A percentile compares a stretch with the other conserved stretches of the same genome.
Conservation (phyloP, 2,888 invertebrate species). For the Hydrotaea diabolus region DNA sequence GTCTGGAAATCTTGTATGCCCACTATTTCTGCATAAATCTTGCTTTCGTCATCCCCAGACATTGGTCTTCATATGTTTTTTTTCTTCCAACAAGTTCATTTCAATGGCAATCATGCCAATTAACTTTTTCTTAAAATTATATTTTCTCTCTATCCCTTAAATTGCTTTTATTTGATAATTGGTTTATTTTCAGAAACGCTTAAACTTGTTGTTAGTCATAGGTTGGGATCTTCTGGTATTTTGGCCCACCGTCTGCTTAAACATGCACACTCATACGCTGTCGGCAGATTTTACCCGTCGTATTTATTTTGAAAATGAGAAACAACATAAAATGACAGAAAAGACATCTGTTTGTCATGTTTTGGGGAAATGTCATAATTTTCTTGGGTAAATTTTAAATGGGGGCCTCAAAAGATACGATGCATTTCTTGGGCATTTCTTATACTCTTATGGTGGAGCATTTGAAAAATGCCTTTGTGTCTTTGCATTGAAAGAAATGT, state of each 20-base stretch:
- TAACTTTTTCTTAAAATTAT: conserved; percentile 16
- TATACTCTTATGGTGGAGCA: conserved; percentile 4
- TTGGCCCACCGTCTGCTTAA: background rate
- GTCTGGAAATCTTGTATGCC: background rate
- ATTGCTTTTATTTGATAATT: conserved; percentile 69
- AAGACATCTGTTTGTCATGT: conserved; percentile 50
- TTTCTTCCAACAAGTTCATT: background rate
- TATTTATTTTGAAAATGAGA: background rate
- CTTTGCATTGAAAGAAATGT: conserved; percentile 12
- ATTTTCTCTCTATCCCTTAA: conserved; percentile 41
- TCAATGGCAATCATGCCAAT: conserved; percentile 48
- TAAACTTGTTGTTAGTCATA: conserved; percentile 26
- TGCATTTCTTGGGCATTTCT: background rate
- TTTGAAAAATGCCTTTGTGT: conserved; percentile 39
- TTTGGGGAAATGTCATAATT: conserved; percentile 50
- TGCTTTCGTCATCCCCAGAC: background rate
- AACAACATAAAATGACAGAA: background rate
- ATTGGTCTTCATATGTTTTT: background rate
- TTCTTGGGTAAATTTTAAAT: background rate
- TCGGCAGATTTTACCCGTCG: background rate
- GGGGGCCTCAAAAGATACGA: background rate
- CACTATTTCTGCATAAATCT: background rate
- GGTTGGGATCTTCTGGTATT: background rate
- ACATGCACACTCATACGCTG: too few relatives aligned
- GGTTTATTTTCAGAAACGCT: conserved; percentile 47